Evolutionary conservation across 2,888 invertebrate genomes (phyloP).

Genomic region (Tromatobia lineatoria): DNA sequence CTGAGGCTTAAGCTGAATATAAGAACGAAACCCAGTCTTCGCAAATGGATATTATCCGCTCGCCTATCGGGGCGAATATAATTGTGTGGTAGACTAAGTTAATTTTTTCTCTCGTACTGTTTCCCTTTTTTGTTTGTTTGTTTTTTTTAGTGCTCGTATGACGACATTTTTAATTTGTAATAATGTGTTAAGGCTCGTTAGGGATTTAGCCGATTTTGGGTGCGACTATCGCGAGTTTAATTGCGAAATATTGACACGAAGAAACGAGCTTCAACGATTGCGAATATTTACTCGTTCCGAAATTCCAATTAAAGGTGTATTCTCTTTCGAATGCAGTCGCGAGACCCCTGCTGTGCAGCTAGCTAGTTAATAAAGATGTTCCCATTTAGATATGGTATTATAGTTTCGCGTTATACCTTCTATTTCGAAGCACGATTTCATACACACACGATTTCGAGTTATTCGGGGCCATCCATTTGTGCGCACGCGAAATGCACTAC

Average conservation of each 20-base stretch:
- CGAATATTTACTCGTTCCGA: neutral
- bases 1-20: neutral
- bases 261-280: constrained; percentile 11
- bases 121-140: neutral
- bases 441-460: constrained; percentile 31
- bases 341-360: constrained; percentile 58
- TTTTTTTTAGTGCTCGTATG: constrained; percentile 11
- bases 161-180: neutral
- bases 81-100: constrained; percentile 13
- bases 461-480: constrained; percentile 30
- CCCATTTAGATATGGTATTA: constrained; percentile 39
- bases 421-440: constrained; percentile 27
- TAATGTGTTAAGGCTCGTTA: constrained; percentile 20
- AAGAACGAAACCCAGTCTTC: neutral
- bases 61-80: neutral
- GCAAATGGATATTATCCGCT: neutral
- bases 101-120: neutral
- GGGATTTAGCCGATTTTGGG: constrained; percentile 22
- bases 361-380: constrained; percentile 60
- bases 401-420: constrained; percentile 29
- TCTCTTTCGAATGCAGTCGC: constrained; percentile 13
- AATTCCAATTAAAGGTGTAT: constrained; percentile 14
- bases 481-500: constrained; percentile 22
- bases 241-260: neutral
- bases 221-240: neutral